Conservation (phyloP, 2,113 vertebrate species). For the Daboia siamensis region DNA sequence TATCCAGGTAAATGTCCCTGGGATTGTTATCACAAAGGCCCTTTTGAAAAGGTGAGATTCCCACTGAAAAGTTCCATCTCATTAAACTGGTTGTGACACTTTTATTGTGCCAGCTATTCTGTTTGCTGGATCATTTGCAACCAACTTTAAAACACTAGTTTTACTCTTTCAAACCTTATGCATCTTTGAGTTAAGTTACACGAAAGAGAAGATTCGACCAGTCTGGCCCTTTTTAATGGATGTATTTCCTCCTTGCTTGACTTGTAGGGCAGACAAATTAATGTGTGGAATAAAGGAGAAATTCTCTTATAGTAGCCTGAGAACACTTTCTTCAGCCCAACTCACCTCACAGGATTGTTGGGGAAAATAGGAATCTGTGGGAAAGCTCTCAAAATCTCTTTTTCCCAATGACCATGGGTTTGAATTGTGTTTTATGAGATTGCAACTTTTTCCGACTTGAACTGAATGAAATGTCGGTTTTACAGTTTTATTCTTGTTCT, state of each 20-base stretch:
- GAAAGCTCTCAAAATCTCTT: neutral
- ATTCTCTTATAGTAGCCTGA: neutral
- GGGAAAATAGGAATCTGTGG: neutral
- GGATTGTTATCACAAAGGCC: slow-evolving; percentile 10
- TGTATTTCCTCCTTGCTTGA: neutral
- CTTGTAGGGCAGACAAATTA: neutral
- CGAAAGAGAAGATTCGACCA: neutral
- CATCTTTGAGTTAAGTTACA: neutral
- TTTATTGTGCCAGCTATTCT: neutral
- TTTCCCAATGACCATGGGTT: neutral
- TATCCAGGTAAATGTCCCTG: slow-evolving; percentile 20
- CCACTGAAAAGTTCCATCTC: slow-evolving; percentile 42
- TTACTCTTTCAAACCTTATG: neutral
- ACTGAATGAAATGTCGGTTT: neutral
- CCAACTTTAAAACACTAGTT: neutral
- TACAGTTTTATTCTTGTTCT: neutral
- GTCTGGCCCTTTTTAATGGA: neutral
- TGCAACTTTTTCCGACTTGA: neutral
- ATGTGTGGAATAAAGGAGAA: neutral
- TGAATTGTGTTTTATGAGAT: neutral
- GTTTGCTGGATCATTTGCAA: neutral
- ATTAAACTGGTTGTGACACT: slow-evolving; percentile 1
- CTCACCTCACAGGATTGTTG: neutral
- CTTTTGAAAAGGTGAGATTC: slow-evolving; percentile 34
- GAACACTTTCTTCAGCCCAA: neutral